Evolutionary conservation across 2,113 vertebrate species (phyloP).

Genomic region (Spea multiplicata): DNA sequence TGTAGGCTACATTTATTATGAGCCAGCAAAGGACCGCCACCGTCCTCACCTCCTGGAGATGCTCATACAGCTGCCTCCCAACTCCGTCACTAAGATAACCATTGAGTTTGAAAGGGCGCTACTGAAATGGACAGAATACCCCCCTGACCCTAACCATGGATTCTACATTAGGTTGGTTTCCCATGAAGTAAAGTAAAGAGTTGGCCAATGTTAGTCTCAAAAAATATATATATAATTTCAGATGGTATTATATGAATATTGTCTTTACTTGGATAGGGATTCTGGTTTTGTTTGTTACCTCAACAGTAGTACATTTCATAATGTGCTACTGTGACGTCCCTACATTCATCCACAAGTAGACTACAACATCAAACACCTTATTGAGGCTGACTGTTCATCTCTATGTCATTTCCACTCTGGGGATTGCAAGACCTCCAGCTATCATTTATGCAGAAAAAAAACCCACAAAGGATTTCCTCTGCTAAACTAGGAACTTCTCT

Average conservation of each 20-base stretch:
- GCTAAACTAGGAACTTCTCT: too few relatives aligned
- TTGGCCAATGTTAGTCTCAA: too few relatives aligned
- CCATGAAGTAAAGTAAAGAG: background rate
- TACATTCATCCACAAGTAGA: too few relatives aligned
- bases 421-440: too few relatives aligned
- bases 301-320: too few relatives aligned
- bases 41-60: constrained; percentile 93
- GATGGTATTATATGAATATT: background rate
- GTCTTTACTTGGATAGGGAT: too few relatives aligned
- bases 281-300: background rate
- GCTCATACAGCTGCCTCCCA: constrained; percentile 92
- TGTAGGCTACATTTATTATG: constrained; percentile 94
- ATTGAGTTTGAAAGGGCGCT: constrained; percentile 95
- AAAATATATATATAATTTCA: too few relatives aligned
- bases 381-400: too few relatives aligned
- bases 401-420: too few relatives aligned
- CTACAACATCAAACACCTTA: background rate
- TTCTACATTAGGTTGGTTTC: constrained; percentile 81
- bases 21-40: constrained; percentile 88
- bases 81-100: constrained; percentile 88
- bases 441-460: too few relatives aligned
- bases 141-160: constrained; percentile 95
- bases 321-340: too few relatives aligned
- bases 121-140: constrained; percentile 95
- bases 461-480: too few relatives aligned